A percentile compares a stretch with the other conserved stretches of the same genome.
Evolutionary conservation across 2,113 vertebrate species (phyloP).

Genomic region (Phylloscopus trochiloides): DNA sequence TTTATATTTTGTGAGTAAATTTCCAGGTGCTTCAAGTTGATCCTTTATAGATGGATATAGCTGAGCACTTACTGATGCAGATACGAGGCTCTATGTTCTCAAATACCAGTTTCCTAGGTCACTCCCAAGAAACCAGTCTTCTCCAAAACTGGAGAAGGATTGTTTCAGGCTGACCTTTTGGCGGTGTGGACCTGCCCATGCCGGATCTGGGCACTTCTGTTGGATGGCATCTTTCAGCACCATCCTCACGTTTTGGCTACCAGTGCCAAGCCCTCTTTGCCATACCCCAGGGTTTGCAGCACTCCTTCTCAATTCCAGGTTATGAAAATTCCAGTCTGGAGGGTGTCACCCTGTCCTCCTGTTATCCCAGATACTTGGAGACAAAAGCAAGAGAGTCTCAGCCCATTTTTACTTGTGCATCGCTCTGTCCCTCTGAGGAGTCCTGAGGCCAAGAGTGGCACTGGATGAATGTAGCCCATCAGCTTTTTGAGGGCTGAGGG

Average conservation of each 20-base stretch:
- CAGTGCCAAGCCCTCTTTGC: background rate
- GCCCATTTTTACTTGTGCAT: background rate
- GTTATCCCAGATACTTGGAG: background rate
- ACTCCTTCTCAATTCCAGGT: background rate
- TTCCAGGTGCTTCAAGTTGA: background rate
- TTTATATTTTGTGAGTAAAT: background rate
- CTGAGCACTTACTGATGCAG: background rate
- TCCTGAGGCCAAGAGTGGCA: background rate
- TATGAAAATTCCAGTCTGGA: background rate
- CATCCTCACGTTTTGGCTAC: accelerated
- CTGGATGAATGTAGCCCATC: background rate
- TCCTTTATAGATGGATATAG: background rate
- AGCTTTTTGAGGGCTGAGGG: background rate
- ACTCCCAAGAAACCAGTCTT: background rate
- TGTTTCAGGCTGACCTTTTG: background rate
- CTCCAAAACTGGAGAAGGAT: background rate
- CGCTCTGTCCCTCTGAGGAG: accelerated
- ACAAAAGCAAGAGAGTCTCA: background rate
- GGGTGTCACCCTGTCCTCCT: background rate
- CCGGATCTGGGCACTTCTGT: background rate
- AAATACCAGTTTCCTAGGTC: background rate
- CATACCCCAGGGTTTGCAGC: accelerated
- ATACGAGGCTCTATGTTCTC: background rate
- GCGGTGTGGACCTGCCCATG: background rate
- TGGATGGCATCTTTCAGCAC: background rate